These are phyloP conservation scores for Lepidocolaptes lacrymiger DNA, from an alignment of 2,797 vertebrate genomes.

Conservation along the genomic window DNA sequence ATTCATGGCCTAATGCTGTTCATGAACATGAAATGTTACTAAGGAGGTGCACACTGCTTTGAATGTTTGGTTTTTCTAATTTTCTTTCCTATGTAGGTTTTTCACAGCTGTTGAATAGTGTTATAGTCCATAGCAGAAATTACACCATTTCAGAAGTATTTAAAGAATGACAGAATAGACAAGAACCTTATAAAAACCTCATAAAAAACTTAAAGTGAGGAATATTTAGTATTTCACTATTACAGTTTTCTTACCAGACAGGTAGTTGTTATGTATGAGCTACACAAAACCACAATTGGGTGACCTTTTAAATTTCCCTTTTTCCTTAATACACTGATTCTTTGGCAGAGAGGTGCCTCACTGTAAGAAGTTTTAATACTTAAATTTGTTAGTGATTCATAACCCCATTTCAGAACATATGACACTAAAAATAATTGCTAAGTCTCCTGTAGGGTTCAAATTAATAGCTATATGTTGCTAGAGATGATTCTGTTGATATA, in stretches of 20 bases:
- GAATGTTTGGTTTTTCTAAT: not conserved
- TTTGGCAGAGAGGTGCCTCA: not conserved
- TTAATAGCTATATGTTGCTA: constrained; percentile 12
- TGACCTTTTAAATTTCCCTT: not conserved
- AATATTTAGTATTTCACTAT: constrained; percentile 1
- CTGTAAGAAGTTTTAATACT: not conserved
- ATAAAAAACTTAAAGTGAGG: not conserved
- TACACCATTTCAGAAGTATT: not conserved
- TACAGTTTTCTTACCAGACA: not conserved
- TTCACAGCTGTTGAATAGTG: not conserved
- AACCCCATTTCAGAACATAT: not conserved
- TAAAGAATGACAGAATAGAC: not conserved
- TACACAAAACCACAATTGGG: not conserved
- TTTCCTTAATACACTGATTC: not conserved
- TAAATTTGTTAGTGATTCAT: not conserved
- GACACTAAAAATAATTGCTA: not conserved
- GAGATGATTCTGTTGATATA: constrained; percentile 27
- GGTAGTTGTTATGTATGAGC: not conserved
- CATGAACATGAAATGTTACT: not conserved
- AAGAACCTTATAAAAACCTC: constrained; percentile 24
- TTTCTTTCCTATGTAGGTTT: not conserved
- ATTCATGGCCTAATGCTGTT: not conserved
- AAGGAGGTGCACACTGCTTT: not conserved
- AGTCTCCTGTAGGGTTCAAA: constrained; percentile 2
- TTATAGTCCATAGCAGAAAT: not conserved